phyloP scores from a whole-genome alignment of 1,140 invertebrate genomes.

The Nymphalis io region DNA sequence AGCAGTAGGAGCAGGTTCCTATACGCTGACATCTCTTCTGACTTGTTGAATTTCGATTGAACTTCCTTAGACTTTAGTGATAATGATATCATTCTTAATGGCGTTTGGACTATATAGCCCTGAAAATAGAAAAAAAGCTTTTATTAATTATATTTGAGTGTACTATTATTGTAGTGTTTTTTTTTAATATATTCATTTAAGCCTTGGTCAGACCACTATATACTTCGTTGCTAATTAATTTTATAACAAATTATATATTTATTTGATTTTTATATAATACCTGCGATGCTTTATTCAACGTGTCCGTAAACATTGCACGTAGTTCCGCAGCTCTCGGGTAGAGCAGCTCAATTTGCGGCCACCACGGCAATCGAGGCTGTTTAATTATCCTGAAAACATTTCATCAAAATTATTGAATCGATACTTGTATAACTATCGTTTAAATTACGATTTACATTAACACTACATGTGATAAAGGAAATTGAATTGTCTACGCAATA shows the following conservation, averaged over 20 bases:
- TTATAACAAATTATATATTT: too few relatives aligned
- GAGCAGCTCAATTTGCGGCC: slow-evolving; percentile 98
- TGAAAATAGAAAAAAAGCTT: slow-evolving; percentile 37
- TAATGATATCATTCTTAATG: slow-evolving; percentile 92
- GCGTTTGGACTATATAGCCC: slow-evolving; percentile 92
- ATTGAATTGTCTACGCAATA: too few relatives aligned
- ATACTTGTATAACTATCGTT: too few relatives aligned
- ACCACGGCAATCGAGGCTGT: slow-evolving; percentile 95
- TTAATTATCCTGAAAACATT: slow-evolving; percentile 88
- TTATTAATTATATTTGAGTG: not conserved
- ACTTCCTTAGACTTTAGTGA: slow-evolving; percentile 94
- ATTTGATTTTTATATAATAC: too few relatives aligned
- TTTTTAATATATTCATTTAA: too few relatives aligned
- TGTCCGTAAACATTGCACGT: slow-evolving; percentile 96
- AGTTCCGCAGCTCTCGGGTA: slow-evolving; percentile 96
- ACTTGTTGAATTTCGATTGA: slow-evolving; percentile 90
- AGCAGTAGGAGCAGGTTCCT: slow-evolving; percentile 94
- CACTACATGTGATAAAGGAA: too few relatives aligned
- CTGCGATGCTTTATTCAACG: slow-evolving; percentile 96
- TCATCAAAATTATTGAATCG: too few relatives aligned
- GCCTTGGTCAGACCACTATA: too few relatives aligned
- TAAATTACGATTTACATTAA: too few relatives aligned
- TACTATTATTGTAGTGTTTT: too few relatives aligned
- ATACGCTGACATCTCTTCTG: slow-evolving; percentile 93
- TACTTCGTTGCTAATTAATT: too few relatives aligned